Conservation (phyloP, 2,888 invertebrate genomes). For the Lycia hirtaria region DNA sequence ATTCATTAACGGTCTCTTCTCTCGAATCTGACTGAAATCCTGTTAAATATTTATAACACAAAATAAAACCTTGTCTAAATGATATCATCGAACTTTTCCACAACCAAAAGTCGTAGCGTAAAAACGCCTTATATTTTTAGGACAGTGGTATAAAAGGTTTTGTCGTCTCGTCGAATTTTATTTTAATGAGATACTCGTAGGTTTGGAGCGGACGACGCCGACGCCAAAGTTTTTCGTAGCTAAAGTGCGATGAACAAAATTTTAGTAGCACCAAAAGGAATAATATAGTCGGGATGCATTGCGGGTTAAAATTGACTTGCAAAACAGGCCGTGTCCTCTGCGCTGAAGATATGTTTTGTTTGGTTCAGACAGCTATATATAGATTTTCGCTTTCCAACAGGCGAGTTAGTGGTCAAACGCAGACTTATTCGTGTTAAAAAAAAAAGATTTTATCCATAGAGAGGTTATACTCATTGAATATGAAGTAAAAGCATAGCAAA, state of each 20-base stretch:
- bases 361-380: constrained; percentile 2
- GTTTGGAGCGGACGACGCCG: not conserved
- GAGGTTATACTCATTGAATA: too few species aligned
- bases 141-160: constrained; percentile 14
- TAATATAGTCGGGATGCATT: constrained; percentile 47
- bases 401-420: too few species aligned
- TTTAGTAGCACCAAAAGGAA: constrained; percentile 42
- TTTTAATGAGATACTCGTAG: constrained; percentile 19
- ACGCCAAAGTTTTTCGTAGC: constrained; percentile 12
- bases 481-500: too few species aligned
- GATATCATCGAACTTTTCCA: constrained; percentile 27
- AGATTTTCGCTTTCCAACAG: too few species aligned
- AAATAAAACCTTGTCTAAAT: constrained; percentile 13
- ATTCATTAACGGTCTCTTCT: constrained; percentile 47
- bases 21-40: constrained; percentile 34
- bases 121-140: constrained; percentile 26
- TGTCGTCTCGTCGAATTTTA: constrained; percentile 13
- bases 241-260: constrained; percentile 14
- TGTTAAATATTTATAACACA: constrained; percentile 27
- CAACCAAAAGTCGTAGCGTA: constrained; percentile 16
- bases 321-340: constrained; percentile 52
- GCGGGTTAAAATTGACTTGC: constrained; percentile 62
- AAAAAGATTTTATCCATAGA: too few species aligned
- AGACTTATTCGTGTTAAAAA: too few species aligned
- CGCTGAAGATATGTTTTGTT: constrained; percentile 36